phyloP scores from a whole-genome alignment of 2,888 invertebrate genomes.

The Spodoptera exigua region DNA sequence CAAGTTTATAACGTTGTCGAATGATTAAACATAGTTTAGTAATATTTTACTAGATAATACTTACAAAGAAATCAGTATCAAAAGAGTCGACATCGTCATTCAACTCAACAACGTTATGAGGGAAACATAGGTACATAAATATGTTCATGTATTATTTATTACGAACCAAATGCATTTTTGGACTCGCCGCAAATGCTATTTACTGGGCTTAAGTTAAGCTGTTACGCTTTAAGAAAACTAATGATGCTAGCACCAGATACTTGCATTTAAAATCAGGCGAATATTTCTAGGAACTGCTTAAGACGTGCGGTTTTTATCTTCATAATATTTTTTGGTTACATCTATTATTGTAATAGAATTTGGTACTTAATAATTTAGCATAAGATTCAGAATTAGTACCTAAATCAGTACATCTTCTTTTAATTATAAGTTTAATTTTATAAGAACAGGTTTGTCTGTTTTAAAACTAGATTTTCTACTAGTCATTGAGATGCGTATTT shows the following conservation, averaged over 20 bases:
- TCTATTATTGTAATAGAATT: not conserved
- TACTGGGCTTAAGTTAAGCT: conserved; percentile 74
- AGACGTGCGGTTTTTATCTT: conserved; percentile 7
- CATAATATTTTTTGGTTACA: conserved; percentile 20
- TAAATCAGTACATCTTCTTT: conserved; percentile 8
- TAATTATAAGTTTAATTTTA: too few relatives aligned
- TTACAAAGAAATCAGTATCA: conserved; percentile 30
- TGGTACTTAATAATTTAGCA: not conserved
- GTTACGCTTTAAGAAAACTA: conserved; percentile 66
- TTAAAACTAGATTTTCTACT: conserved; percentile 12
- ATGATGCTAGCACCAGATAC: conserved; percentile 58
- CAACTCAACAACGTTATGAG: conserved; percentile 77
- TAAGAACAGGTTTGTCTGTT: conserved; percentile 21
- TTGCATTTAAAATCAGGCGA: conserved; percentile 49
- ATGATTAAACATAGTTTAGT: too few relatives aligned
- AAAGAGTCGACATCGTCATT: conserved; percentile 65
- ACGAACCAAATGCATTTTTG: conserved; percentile 79
- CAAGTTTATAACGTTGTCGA: too few relatives aligned
- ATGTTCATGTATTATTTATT: conserved; percentile 84
- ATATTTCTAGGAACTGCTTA: conserved; percentile 29
- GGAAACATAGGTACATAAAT: conserved; percentile 81
- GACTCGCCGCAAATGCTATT: conserved; percentile 73
- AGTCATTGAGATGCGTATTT: conserved; percentile 8
- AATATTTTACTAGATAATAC: not conserved
- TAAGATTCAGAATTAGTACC: conserved; percentile 1